These are phyloP conservation scores for Haemorhous mexicanus DNA, from an alignment of 2,113 vertebrate species.

Conservation along the genomic window DNA sequence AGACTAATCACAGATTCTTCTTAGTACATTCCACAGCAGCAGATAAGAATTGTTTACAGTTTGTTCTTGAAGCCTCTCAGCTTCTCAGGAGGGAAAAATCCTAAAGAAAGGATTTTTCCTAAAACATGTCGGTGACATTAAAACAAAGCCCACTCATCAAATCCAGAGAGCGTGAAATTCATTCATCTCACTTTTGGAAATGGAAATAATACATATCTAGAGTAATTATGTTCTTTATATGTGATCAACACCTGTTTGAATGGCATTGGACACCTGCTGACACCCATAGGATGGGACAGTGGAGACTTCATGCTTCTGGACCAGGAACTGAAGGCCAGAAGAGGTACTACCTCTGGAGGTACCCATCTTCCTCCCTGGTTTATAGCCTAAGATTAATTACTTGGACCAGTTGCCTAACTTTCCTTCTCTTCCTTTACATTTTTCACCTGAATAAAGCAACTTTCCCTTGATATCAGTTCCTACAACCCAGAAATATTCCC, in stretches of 20 bases:
- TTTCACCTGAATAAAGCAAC: not conserved
- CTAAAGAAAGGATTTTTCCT: too few species aligned
- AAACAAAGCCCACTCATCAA: rapidly evolving
- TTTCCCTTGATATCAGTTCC: not conserved
- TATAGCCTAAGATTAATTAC: not conserved
- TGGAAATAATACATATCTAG: not conserved
- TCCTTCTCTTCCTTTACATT: not conserved
- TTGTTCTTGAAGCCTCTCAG: too few species aligned
- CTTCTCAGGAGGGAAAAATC: too few species aligned
- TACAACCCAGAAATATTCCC: not conserved
- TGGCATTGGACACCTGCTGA: not conserved
- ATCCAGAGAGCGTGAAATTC: not conserved
- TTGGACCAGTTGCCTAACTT: not conserved
- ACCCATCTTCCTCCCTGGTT: not conserved
- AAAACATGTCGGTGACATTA: too few species aligned
- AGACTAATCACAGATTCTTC: too few species aligned
- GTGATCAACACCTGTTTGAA: not conserved
- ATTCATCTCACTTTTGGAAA: not conserved
- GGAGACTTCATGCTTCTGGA: not conserved
- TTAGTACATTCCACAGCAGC: too few species aligned
- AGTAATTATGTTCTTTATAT: not conserved
- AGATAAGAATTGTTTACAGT: too few species aligned
- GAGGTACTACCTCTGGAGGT: not conserved
- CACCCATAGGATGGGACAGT: not conserved
- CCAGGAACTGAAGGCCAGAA: not conserved